phyloP scores from a whole-genome alignment of 2,797 vertebrate species.

The Sebastes kiyomatsui region DNA sequence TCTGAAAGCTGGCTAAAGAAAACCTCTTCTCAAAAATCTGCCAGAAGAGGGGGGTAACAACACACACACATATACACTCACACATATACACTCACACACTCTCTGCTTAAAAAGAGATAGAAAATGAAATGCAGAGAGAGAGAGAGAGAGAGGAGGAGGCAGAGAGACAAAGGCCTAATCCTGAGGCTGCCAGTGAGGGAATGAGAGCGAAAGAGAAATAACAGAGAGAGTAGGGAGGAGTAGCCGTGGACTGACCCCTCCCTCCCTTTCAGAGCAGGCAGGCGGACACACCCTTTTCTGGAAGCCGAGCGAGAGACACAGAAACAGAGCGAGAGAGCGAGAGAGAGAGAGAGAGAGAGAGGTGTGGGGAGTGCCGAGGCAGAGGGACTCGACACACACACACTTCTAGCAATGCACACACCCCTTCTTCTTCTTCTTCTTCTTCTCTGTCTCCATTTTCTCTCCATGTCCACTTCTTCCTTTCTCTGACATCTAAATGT shows the following conservation, averaged over 20 bases:
- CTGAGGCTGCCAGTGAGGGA: conserved; percentile 70
- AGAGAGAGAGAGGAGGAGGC: conserved; percentile 37
- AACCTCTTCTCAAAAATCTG: conserved; percentile 15
- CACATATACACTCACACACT: neutral
- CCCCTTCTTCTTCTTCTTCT: conserved; percentile 3
- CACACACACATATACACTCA: conserved; percentile 7
- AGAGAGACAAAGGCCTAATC: conserved; percentile 71
- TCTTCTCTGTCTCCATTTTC: conserved; percentile 38
- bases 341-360: conserved; percentile 1
- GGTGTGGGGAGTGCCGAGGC: conserved; percentile 45
- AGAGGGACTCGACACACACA: conserved; percentile 21
- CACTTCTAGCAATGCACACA: conserved; percentile 11
- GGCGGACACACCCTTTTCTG: conserved; percentile 84
- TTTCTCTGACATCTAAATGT: neutral
- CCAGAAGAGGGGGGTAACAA: conserved; percentile 15
- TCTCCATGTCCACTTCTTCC: conserved; percentile 15
- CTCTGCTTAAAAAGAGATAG: conserved; percentile 5
- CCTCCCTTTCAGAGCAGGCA: conserved; percentile 75
- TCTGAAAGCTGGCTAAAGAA: conserved; percentile 8
- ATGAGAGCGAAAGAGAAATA: conserved; percentile 75
- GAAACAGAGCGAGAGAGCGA: neutral
- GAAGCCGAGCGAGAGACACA: conserved; percentile 51
- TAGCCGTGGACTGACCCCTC: conserved; percentile 77
- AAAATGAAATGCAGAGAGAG: conserved; percentile 30
- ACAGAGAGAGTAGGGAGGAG: conserved; percentile 77